Evolutionary conservation across 2,888 invertebrate genomes (phyloP), one percentile per base, ranked within the genome.

Genomic region (Aradus depressus): DNA sequence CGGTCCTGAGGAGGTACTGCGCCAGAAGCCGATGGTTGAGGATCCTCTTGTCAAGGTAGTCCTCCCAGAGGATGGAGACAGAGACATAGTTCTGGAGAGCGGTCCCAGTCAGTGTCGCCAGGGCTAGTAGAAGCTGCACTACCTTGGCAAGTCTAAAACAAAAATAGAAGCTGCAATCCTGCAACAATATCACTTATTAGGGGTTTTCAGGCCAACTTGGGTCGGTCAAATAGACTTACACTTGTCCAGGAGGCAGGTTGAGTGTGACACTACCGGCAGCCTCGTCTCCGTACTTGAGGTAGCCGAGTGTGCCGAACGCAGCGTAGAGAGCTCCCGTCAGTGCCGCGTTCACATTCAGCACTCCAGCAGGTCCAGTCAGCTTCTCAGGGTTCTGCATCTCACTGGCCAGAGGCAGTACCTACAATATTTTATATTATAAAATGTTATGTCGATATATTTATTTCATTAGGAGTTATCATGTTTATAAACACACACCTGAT

Each of bases 331-430:
- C 63, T 1, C 81, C 81, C 1, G 92, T 89, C 10, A 83, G 70
- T 3, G 78, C 70, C 87, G 95, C 91, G 42, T 90, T 89, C 2
- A 88, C 79, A 65, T 92, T 93, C 18, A 96, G 70, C 1, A 92
- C 91, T 2, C 96, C 95, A 6, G 82, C 66, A 3, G 79, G 76
- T 54, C 79, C 84, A 60, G 80, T 79, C 68, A 96, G 92, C 58
- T 79, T 72, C 51, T 76, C 72, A 0, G 89, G 88, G n/a, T 75
- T 74, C 57, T 74, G 76, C 92, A 96, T 95, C 65, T 89, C 84
- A 65, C 88, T 91, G 69, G 92, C 88, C 60, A 96, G 67, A 0
- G 96, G 96, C 54, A 96, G 70, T 14, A 95, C 83, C 88, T 90
- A 5, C 14, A 34, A 16, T 16, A n/a, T n/a, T n/a, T n/a, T n/a